phyloP scores from a whole-genome alignment of 2,797 vertebrate genomes.

The Platalea minor region DNA sequence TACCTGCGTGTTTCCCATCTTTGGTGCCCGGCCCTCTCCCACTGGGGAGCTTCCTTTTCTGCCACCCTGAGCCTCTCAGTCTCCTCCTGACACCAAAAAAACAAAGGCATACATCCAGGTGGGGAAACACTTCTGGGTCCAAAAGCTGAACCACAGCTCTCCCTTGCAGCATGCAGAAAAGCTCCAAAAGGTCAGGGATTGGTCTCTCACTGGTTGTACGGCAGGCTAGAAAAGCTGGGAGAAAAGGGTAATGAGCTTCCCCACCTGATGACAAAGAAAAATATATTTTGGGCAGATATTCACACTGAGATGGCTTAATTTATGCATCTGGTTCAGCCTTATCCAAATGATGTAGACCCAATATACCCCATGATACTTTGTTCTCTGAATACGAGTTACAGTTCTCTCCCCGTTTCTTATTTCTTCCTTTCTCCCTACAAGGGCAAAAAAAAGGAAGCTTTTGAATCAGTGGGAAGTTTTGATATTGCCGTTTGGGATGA shows the following conservation, averaged over 20 bases:
- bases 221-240: not conserved
- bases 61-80: not conserved
- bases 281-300: not conserved
- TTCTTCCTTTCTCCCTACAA: not conserved
- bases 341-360: not conserved
- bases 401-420: not conserved
- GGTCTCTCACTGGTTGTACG: not conserved
- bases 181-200: not conserved
- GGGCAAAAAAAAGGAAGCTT: not conserved
- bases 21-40: not conserved
- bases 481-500: not conserved
- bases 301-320: not conserved
- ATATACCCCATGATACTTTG: not conserved
- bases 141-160: not conserved
- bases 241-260: not conserved
- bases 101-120: not conserved
- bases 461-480: not conserved
- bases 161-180: not conserved
- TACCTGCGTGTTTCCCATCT: fast-evolving
- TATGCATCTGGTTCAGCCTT: not conserved
- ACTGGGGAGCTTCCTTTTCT: not conserved
- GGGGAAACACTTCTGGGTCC: not conserved
- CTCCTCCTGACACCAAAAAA: not conserved
- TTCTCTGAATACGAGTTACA: not conserved
- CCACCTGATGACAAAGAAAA: not conserved